phyloP scores from a whole-genome alignment of 2,888 invertebrate genomes.

The Drosophila pegasa region DNA sequence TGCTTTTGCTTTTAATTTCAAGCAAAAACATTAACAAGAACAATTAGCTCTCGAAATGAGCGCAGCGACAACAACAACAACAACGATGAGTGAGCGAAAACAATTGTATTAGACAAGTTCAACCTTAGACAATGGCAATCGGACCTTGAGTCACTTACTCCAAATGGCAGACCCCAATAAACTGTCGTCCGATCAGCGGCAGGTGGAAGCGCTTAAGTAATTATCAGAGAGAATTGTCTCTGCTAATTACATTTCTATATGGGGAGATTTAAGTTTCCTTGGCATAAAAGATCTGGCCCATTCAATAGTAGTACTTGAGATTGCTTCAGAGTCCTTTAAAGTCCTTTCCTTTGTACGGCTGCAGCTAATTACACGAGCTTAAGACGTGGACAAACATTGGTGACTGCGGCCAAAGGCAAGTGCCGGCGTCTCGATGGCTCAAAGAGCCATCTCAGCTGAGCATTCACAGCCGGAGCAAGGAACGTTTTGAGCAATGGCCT shows the following conservation, averaged over 20 bases:
- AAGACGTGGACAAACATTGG: slow-evolving; percentile 41
- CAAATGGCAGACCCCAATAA: slow-evolving; percentile 13
- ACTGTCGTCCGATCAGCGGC: not conserved
- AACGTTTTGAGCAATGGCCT: slow-evolving; percentile 53
- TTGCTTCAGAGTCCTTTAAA: not conserved
- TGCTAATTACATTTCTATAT: slow-evolving; percentile 2
- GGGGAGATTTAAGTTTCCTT: not conserved
- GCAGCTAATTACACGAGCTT: slow-evolving; percentile 46
- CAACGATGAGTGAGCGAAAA: slow-evolving; percentile 29
- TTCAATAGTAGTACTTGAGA: not conserved
- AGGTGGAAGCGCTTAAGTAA: slow-evolving; percentile 7
- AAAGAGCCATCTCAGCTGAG: slow-evolving; percentile 46
- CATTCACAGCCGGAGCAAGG: slow-evolving; percentile 44
- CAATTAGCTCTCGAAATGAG: slow-evolving; percentile 72
- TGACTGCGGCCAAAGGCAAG: slow-evolving; percentile 32
- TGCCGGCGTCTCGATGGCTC: slow-evolving; percentile 24
- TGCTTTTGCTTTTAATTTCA: slow-evolving; percentile 44
- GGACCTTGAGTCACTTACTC: slow-evolving; percentile 20
- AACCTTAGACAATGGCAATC: slow-evolving; percentile 35
- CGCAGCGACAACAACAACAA: slow-evolving; percentile 31
- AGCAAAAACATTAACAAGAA: slow-evolving; percentile 76
- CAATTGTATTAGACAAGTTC: slow-evolving; percentile 48
- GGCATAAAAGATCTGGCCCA: not conserved
- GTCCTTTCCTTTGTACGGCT: slow-evolving; percentile 24
- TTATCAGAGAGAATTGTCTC: slow-evolving; percentile 4